Evolutionary conservation across 2,888 invertebrate genomes (phyloP), one percentile per base, ranked within the genome.

Genomic region (Lepidocyrtoides sp.): DNA sequence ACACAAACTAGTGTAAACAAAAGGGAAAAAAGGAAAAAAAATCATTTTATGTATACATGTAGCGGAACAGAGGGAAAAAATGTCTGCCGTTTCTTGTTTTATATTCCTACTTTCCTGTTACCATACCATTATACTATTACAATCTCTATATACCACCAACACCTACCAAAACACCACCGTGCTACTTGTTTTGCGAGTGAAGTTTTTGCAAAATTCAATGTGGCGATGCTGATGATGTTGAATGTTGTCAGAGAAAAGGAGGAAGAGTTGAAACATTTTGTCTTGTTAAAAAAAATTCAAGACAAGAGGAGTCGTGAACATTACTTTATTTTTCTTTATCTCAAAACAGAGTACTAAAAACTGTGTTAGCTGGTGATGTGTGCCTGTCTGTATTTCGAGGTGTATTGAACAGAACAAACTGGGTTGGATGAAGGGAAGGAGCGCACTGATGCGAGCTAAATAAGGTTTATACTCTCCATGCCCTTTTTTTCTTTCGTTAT

Each of bases 1-100:
- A 77, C 77, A 79, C 84, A 84, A 66, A 66, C 87, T 87, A 26
- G 79, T 51, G 7, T 26, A 87, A 87, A 81, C 79, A 81, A 87
- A 87, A 36, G 26, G 32, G 32, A 63, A 87, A 54, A 20, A 87
- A 79, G 54, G 20, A 79, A 66, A 17, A 41, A 41, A 60, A 57
- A 57, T 20, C 48, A 60, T 60, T 36, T 8, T 5, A 60, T 17
- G 36, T 51, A 54, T 54, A 77, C 51, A 51, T 51, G 48, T 48
- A 20, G 77, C 29, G 54, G 51, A 77, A 77, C 54, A 77, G 75
- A 75, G n/a, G 51, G 77, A 48, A 75, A 63, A 63, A 26, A 29
- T 63, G 26, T 63, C 26, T 63, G 17, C 60, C 5, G n/a, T 23
- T 60, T 8, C n/a, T 63, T 4, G 29, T 7, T 14, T 72, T 41